Base-by-base conservation (phyloP, 2,888 invertebrate species). In the Phyllotreta striolata region DNA sequence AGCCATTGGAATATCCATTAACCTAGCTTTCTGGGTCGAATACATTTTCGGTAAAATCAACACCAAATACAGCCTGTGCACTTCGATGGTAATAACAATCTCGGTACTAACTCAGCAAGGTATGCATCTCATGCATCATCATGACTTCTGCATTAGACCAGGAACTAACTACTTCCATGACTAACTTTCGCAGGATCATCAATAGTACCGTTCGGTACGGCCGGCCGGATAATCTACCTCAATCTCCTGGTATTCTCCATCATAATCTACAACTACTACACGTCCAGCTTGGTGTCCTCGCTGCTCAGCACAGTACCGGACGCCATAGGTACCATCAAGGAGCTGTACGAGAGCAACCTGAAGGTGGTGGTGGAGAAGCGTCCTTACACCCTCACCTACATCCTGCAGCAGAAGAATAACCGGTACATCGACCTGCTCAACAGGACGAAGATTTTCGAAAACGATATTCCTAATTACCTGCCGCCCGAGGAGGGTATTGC, bases 271-370 rank as follows among this genome's bases (percentile, higher is more conserved):
- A 86, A 86, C 73, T 86, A 85, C 76, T 87, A 86, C 75, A 86
- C 86, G 0, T 86, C 86, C 51, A 86, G 86, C 65, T 84, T 87
- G 9, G 85, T 87, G 3, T 86, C 86, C 55, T 85, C 85, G 76
- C 76, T 86, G 3, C 78, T 87, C 38, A 85, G 81, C 52, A 84
- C 83, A 0, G 83, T 84, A 0, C 84, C 86, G 0, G 81, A 82
- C 3, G 82, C 84, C 44, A 82, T 86, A 61, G 83, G 81, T 74
- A 83, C 84, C 1, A 74, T 86, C 40, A 73, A 79, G 60, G 86
- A 86, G 70, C 78, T 86, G 4, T 74, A 84, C 6, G 81, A 84
- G 0, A 86, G 86, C 68, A 66, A 66, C 12, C 73, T 86, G 6
- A 80, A 84, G 46, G 76, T 86, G 39, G 82, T 84, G 10, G 81